phyloP scores from a whole-genome alignment of 2,113 vertebrate species.

The Oreochromis tanganicae region DNA sequence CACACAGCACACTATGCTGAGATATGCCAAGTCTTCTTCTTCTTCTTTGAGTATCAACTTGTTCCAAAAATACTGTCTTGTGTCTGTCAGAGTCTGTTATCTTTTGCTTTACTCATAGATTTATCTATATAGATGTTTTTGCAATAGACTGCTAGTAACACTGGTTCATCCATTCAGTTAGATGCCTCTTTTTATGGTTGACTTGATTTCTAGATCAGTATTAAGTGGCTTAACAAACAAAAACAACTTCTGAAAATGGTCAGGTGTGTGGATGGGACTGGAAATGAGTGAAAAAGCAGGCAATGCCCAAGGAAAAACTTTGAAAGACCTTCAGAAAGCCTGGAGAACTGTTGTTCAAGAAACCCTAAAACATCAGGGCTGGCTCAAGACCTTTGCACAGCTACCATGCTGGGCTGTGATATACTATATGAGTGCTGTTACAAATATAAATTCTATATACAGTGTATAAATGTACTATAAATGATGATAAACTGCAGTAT shows the following conservation, averaged over 20 bases:
- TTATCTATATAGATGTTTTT: neutral
- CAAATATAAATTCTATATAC: neutral
- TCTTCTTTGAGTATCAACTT: neutral
- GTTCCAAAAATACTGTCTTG: neutral
- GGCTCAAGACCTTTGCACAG: neutral
- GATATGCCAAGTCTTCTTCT: neutral
- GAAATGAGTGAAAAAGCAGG: neutral
- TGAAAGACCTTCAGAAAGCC: neutral
- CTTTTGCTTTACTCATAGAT: neutral
- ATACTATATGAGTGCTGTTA: neutral
- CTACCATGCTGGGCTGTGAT: neutral
- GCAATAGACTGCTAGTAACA: neutral
- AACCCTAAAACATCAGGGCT: neutral
- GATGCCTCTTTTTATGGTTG: neutral
- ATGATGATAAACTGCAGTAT: neutral
- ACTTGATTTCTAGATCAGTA: neutral
- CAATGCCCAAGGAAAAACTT: neutral
- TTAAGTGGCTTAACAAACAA: neutral
- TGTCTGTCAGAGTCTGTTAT: neutral
- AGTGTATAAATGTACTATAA: neutral
- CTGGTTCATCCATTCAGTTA: neutral
- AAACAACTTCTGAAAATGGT: rapidly evolving
- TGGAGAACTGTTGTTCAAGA: neutral
- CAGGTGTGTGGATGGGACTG: neutral
- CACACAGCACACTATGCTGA: neutral